Evolutionary conservation across 2,113 vertebrate species (phyloP), one percentile per base, ranked within the genome.

Genomic region (Calcarius ornatus): DNA sequence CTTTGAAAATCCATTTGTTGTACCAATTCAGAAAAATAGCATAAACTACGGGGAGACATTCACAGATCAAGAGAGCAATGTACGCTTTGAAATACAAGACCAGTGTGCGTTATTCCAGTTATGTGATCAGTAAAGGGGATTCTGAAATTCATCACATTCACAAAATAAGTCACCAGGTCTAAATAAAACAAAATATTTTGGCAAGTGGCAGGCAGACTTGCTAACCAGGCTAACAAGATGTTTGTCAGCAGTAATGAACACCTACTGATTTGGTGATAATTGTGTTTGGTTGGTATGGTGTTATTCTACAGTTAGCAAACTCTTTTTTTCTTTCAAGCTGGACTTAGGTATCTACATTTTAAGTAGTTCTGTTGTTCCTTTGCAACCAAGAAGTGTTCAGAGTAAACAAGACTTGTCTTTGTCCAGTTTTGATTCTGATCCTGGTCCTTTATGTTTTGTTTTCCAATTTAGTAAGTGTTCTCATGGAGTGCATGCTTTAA

Each of bases 181-280:
- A 96, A 96, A 96, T 83, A 96, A 95, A 95, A 95, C 85, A 92
- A 91, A 97, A 94, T 96, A 92, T 96, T 96, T 96, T 92, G 90
- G 90, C 95, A 96, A 96, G 90, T 96, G 93, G 92, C 86, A 61
- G 86, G 80, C 93, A 96, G 95, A 93, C 94, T 92, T 81, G 77
- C 88, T 95, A 96, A 92, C 86, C 57, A 86, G 90, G 50, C 72
- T 94, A 93, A 96, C 82, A 88, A 96, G 93, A n/a, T 71, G 38
- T 48, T 97, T 96, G 80, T 95, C 93, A 90, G 69, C 90, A 76
- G 69, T 92, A 59, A 95, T 0, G 30, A 90, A 69, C 70, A 85
- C 84, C 89, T 38, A 37, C 84, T 90, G 94, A 86, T 71, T 38
- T 72, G 83, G 92, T 42, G 92, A 60, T 93, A 95, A 95, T 81